phyloP scores from a whole-genome alignment of 2,888 invertebrate species.

The Andrena hattorfiana region DNA sequence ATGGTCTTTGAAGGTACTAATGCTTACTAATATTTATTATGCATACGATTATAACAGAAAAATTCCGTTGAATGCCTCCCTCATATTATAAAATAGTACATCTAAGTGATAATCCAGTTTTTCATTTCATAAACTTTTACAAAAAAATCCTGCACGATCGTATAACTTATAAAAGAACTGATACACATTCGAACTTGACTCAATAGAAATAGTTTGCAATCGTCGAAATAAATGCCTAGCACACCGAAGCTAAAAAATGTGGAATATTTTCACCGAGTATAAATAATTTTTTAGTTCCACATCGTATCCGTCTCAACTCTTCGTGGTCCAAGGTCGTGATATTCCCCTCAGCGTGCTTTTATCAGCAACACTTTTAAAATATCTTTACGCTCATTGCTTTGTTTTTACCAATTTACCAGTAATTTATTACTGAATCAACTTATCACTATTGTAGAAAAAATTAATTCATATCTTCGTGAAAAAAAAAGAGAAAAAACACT shows the following conservation, averaged over 20 bases:
- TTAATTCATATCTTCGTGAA: no score
- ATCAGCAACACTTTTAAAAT: slow-evolving; percentile 19
- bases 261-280: background rate
- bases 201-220: background rate
- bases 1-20: no score
- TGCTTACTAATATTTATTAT: no score
- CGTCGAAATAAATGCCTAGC: background rate
- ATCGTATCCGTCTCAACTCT: background rate
- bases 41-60: no score
- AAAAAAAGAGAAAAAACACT: background rate
- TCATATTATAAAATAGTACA: no score
- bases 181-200: no score
- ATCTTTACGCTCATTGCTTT: background rate
- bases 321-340: slow-evolving; percentile 3
- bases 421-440: background rate
- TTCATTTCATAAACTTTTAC: no score
- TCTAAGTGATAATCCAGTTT: no score
- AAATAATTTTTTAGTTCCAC: slow-evolving; percentile 2
- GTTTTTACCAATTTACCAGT: background rate
- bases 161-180: no score
- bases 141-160: no score
- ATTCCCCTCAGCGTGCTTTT: slow-evolving; percentile 10
- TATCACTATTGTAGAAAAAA: background rate
- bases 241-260: background rate
- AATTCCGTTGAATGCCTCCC: no score